Conservation (phyloP, 2,888 invertebrate species). For the Spisula subtruncata region DNA sequence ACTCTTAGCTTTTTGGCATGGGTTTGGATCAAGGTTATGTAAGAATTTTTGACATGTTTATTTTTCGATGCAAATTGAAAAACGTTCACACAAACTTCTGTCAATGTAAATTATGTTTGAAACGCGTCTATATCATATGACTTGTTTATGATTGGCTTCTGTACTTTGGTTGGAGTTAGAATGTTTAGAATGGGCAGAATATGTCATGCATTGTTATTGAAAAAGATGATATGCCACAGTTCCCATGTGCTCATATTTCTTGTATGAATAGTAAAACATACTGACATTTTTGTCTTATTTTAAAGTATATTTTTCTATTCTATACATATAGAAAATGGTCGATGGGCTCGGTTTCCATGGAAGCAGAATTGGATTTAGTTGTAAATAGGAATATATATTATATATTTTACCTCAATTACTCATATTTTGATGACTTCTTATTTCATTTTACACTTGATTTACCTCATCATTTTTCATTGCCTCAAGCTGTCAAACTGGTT, state of each 20-base stretch:
- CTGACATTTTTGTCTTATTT: background rate
- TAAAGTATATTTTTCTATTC: background rate
- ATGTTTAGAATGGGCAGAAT: no score
- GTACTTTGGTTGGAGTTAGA: background rate
- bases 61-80: no score
- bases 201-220: no score
- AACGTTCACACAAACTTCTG: no score
- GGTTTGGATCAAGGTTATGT: no score
- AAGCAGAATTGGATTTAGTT: slow-evolving; percentile 11
- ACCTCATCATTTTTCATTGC: slow-evolving; percentile 53
- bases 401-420: slow-evolving; percentile 53
- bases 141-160: background rate
- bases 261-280: background rate
- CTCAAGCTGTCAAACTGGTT: slow-evolving; percentile 42
- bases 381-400: slow-evolving; percentile 26
- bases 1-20: no score
- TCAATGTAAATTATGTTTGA: no score
- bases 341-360: background rate
- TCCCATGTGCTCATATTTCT: background rate
- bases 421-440: slow-evolving; percentile 55
- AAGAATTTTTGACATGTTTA: no score
- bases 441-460: slow-evolving; percentile 50
- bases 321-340: background rate
- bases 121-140: no score
- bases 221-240: background rate